Evolutionary conservation across 2,113 vertebrate genomes (phyloP), one percentile per base, ranked within the genome.

Genomic region (Sinocyclocheilus grahami): DNA sequence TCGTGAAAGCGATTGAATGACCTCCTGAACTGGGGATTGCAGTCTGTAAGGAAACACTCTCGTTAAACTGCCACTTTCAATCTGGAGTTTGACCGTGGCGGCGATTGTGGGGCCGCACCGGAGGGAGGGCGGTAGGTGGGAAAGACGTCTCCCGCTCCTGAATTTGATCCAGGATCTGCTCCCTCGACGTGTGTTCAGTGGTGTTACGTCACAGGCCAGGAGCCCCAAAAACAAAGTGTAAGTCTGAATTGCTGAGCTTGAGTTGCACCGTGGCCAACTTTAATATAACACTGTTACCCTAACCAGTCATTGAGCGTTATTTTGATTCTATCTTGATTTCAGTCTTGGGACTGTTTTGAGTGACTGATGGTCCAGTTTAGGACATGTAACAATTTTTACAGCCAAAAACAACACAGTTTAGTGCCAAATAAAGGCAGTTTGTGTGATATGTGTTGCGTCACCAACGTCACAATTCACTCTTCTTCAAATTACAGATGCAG

Each of bases 11-110:
- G 30, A 80, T 86, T 53, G 80, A 75, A 87, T 89, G 83, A 78
- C 86, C 88, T 90, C 83, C n/a, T 39, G 80, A 82, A 71, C 80
- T 71, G 46, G 62, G 62, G 86, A 33, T 83, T 85, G 27, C 4
- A 22, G 85, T 78, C 88, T 90, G 84, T 27, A 53, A 83, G 87
- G 71, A 91, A 86, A 79, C 74, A 39, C 76, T 78, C 88, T 86
- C 58, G 87, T 91, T 89, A 90, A 89, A 89, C 88, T 90, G 90
- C 87, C 90, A 89, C 84, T 86, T 88, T 63, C 83, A 88, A 89
- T 91, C 87, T 86, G 78, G 24, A 22, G n/a, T 85, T 86, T 2
- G 60, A 78, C 85, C 63, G 4, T 63, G 46, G 60, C 78, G 82
- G 79, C 60, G 60, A 83, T 74, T 48, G 71, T 75, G 84, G 39